These are phyloP conservation scores for Cisticola juncidis DNA, from an alignment of 2,113 vertebrate genomes.

Conservation along the genomic window DNA sequence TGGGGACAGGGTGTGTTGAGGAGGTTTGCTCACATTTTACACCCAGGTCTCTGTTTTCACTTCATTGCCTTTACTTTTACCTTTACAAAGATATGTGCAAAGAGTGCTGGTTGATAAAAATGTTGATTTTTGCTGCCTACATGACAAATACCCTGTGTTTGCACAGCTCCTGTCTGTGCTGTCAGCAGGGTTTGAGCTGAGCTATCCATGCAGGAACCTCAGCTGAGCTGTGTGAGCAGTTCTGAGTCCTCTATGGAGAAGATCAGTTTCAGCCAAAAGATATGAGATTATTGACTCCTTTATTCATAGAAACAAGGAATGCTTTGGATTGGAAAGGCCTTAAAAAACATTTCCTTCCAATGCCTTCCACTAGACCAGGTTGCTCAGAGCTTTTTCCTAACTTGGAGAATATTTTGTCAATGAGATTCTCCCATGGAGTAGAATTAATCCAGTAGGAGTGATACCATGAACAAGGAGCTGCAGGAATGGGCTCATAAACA, in stretches of 20 bases:
- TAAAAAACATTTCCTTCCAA: background rate
- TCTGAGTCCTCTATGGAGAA: background rate
- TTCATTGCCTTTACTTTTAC: background rate
- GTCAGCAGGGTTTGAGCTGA: background rate
- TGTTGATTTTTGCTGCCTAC: fast-evolving
- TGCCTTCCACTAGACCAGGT: background rate
- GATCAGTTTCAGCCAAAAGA: background rate
- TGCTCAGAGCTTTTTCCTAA: background rate
- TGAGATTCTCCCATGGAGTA: background rate
- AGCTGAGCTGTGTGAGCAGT: background rate
- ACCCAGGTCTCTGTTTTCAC: background rate
- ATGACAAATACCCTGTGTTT: fast-evolving
- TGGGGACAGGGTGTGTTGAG: background rate
- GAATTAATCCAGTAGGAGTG: background rate
- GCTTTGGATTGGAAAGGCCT: background rate
- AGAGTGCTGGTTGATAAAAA: background rate
- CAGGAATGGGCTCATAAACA: background rate
- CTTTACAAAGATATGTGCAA: background rate
- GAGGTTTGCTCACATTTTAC: background rate
- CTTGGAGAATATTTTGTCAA: background rate
- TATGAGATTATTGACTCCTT: fast-evolving
- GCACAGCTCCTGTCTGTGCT: fast-evolving
- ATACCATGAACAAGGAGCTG: background rate
- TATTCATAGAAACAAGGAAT: background rate
- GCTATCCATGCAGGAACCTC: background rate